These are phyloP conservation scores for Ornithoptera priamus DNA, from an alignment of 2,888 invertebrate genomes.

Conservation along the genomic window DNA sequence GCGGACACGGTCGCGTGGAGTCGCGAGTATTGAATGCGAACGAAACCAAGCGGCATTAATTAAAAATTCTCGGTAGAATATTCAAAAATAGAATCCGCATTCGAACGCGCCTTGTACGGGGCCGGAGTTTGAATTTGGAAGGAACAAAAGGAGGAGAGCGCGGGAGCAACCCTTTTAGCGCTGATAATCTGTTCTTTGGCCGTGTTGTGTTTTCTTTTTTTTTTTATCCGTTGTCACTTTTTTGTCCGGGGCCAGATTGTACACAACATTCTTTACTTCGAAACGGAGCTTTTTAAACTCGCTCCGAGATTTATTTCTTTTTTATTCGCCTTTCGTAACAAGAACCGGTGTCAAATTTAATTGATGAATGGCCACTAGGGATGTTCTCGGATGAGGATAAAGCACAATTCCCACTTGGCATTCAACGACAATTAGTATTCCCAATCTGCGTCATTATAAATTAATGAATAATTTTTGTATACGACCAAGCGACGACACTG, in stretches of 20 bases:
- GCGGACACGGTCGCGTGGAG: conserved; percentile 38
- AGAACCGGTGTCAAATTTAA: conserved; percentile 69
- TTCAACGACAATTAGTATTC: conserved; percentile 3
- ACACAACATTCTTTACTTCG: conserved; percentile 81
- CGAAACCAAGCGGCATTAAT: conserved; percentile 77
- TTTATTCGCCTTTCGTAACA: conserved; percentile 71
- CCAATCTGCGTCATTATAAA: no score
- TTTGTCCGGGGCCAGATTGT: conserved; percentile 78
- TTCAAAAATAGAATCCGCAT: conserved; percentile 80
- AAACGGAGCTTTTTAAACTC: conserved; percentile 77
- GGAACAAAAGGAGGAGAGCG: conserved; percentile 77
- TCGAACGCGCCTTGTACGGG: conserved; percentile 79
- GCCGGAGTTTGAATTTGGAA: conserved; percentile 78
- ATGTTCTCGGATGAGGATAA: conserved; percentile 60
- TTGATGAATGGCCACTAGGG: conserved; percentile 74
- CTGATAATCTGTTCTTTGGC: conserved; percentile 79
- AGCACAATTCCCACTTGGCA: conserved; percentile 48
- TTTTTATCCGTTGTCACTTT: conserved; percentile 79
- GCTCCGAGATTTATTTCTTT: conserved; percentile 71
- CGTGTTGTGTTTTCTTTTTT: conserved; percentile 65
- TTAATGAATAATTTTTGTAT: no score
- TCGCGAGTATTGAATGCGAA: conserved; percentile 76
- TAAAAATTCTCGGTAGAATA: conserved; percentile 81
- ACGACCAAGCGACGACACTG: no score
- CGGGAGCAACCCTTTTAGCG: conserved; percentile 81